These are phyloP conservation scores for Gallinago media DNA, from an alignment of 2,113 vertebrate genomes.

Conservation along the genomic window DNA sequence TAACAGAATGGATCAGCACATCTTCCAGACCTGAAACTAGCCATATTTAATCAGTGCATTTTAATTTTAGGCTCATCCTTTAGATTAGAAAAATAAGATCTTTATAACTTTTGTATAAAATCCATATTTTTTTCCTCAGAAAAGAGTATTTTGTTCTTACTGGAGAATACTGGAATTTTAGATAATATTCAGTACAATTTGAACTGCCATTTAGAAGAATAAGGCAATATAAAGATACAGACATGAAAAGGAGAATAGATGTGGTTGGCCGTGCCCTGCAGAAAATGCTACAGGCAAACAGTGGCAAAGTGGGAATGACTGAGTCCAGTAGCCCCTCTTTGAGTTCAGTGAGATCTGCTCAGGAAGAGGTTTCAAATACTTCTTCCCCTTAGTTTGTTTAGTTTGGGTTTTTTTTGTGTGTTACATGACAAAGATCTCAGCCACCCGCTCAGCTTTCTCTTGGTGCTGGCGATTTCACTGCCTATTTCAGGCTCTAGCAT, in stretches of 20 bases:
- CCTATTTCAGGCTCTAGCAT: slow-evolving; percentile 63
- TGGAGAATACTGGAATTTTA: neutral
- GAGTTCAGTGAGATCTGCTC: neutral
- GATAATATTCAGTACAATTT: neutral
- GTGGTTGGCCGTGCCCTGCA: neutral
- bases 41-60: neutral
- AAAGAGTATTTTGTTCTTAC: neutral
- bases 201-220: neutral
- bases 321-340: neutral
- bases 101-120: neutral
- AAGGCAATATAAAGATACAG: neutral
- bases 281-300: neutral
- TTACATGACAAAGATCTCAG: slow-evolving; percentile 33
- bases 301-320: neutral
- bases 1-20: neutral
- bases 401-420: neutral
- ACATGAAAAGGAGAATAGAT: neutral
- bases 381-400: slow-evolving; percentile 10
- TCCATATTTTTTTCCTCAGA: neutral
- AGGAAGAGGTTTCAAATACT: neutral
- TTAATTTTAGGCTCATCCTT: neutral
- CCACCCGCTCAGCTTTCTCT: neutral
- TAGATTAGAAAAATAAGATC: neutral
- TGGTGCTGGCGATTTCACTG: slow-evolving; percentile 19
- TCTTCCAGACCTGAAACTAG: neutral